These are phyloP conservation scores for Leptatherina wallacei DNA, from an alignment of 2,797 vertebrate genomes.

Conservation along the genomic window DNA sequence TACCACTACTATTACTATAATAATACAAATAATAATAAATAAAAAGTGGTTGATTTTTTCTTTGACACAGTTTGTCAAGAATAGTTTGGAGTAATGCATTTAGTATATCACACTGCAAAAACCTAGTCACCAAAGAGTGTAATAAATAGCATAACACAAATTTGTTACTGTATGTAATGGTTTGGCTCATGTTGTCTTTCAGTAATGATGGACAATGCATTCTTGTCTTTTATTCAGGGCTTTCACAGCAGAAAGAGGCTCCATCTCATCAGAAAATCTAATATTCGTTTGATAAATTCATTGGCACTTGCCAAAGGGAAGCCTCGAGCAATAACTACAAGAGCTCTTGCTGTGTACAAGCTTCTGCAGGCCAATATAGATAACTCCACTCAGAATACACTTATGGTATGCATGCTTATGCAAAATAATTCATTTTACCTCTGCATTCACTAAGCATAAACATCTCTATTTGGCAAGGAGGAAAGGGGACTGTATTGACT, in stretches of 20 bases:
- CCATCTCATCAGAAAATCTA: constrained; percentile 69
- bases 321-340: constrained; percentile 70
- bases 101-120: not conserved
- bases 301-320: constrained; percentile 67
- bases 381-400: constrained; percentile 46
- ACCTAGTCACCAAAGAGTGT: not conserved
- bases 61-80: not conserved
- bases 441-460: constrained; percentile 49
- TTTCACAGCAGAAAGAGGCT: constrained; percentile 40
- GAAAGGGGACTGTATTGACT: constrained; percentile 21
- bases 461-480: constrained; percentile 35
- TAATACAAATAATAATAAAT: not conserved
- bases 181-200: constrained; percentile 25
- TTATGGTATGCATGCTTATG: constrained; percentile 25
- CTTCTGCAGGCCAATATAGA: constrained; percentile 59
- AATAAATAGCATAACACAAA: constrained; percentile 19
- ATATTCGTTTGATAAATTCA: constrained; percentile 75
- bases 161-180: constrained; percentile 18
- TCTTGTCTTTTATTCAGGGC: constrained; percentile 32
- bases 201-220: constrained; percentile 38
- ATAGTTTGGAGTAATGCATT: constrained; percentile 12
- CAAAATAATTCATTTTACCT: constrained; percentile 42
- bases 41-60: not conserved
- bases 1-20: not conserved
- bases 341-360: constrained; percentile 63